Conservation (phyloP, 2,113 vertebrate species). For the Meriones unguiculatus region DNA sequence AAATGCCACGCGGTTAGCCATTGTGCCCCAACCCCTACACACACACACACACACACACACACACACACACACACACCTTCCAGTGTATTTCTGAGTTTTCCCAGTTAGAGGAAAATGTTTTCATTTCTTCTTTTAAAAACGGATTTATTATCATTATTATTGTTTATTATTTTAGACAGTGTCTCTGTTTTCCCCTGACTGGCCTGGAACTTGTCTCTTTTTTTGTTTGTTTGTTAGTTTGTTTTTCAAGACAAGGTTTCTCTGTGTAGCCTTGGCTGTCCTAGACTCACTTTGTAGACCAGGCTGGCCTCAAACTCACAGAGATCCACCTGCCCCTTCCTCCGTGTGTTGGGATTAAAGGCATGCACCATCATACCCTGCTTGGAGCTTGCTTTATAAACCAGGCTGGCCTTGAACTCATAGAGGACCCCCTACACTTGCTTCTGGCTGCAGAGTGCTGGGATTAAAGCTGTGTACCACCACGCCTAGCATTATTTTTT, state of each 20-base stretch:
- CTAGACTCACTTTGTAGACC: no score
- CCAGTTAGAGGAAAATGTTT: neutral
- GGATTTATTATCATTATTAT: neutral
- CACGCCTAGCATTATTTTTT: neutral
- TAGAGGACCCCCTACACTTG: neutral
- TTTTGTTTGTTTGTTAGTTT: no score
- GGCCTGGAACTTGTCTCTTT: neutral
- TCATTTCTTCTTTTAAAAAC: neutral
- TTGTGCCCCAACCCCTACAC: no score
- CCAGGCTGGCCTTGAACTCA: neutral
- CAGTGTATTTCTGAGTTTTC: neutral
- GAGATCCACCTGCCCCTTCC: no score
- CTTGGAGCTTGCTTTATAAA: neutral
- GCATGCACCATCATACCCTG: no score
- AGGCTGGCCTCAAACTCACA: no score
- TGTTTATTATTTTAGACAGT: neutral
- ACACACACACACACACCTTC: neutral
- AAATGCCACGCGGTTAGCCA: fast-evolving
- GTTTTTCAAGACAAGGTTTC: no score
- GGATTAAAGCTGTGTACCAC: neutral
- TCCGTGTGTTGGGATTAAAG: no score
- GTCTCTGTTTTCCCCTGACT: neutral
- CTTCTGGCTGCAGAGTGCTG: neutral
- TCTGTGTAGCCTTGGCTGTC: no score
- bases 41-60: no score